Evolutionary conservation across 2,797 vertebrate species (phyloP).

Genomic region (Lepus oiostolus): DNA sequence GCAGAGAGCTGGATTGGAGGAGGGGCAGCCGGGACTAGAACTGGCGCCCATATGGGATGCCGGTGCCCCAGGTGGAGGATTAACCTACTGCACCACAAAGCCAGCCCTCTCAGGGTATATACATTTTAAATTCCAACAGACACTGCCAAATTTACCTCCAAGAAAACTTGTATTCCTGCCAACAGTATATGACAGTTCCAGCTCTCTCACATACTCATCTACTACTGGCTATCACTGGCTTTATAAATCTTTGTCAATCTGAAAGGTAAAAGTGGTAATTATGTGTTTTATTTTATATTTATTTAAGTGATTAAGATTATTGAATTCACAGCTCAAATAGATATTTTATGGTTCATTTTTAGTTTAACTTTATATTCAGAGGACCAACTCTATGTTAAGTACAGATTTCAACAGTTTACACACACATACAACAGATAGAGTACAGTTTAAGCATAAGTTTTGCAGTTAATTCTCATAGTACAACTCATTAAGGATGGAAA

Average conservation of each 20-base stretch:
- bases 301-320: conserved; percentile 43
- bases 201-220: not conserved
- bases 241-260: conserved; percentile 26
- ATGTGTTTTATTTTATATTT: conserved; percentile 39
- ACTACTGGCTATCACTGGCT: not conserved
- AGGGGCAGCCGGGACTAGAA: too few species aligned
- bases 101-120: not conserved
- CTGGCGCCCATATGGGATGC: too few species aligned
- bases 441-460: too few species aligned
- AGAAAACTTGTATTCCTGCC: conserved; percentile 12
- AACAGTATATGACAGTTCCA: not conserved
- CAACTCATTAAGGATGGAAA: too few species aligned
- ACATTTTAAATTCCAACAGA: conserved; percentile 51
- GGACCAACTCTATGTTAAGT: too few species aligned
- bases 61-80: too few species aligned
- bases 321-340: conserved; percentile 39
- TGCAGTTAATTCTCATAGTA: too few species aligned
- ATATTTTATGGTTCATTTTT: not conserved
- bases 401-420: too few species aligned
- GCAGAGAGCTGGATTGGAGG: too few species aligned
- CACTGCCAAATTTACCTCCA: conserved; percentile 27
- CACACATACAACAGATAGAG: too few species aligned
- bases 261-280: conserved; percentile 6
- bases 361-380: too few species aligned
- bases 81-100: too few species aligned